phyloP scores from a whole-genome alignment of 1,140 invertebrate genomes.

The Hylyphantes graminicola region DNA sequence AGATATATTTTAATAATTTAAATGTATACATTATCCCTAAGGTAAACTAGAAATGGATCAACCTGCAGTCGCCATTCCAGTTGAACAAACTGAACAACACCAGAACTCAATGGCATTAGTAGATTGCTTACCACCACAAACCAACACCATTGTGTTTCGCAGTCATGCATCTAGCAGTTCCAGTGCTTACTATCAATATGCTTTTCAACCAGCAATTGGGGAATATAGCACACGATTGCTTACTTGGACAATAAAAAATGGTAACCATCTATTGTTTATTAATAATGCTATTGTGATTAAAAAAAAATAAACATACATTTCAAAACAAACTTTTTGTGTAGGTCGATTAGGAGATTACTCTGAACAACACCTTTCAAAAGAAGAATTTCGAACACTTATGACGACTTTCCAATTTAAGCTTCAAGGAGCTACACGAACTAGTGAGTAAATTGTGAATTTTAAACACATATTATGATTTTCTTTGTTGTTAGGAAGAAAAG shows the following conservation, averaged over 20 bases:
- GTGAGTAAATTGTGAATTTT: constrained; percentile 52
- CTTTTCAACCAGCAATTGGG: constrained; percentile 44
- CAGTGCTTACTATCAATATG: constrained; percentile 57
- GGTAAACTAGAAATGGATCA: not conserved
- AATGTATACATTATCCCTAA: too few species aligned
- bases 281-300: not conserved
- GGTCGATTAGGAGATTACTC: constrained; percentile 61
- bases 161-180: constrained; percentile 56
- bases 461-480: not conserved
- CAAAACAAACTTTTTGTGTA: constrained; percentile 6
- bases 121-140: constrained; percentile 26
- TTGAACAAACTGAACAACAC: constrained; percentile 11
- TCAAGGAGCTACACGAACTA: constrained; percentile 64
- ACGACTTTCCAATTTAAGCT: constrained; percentile 63
- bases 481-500: not conserved
- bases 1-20: too few species aligned
- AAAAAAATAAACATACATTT: not conserved
- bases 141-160: constrained; percentile 42
- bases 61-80: constrained; percentile 10
- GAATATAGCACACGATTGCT: constrained; percentile 43
- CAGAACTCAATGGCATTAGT: not conserved
- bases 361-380: constrained; percentile 62
- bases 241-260: constrained; percentile 49
- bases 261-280: not conserved
- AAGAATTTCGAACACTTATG: constrained; percentile 62